phyloP scores from a whole-genome alignment of 2,797 vertebrate species.

The Syngnathus acus region DNA sequence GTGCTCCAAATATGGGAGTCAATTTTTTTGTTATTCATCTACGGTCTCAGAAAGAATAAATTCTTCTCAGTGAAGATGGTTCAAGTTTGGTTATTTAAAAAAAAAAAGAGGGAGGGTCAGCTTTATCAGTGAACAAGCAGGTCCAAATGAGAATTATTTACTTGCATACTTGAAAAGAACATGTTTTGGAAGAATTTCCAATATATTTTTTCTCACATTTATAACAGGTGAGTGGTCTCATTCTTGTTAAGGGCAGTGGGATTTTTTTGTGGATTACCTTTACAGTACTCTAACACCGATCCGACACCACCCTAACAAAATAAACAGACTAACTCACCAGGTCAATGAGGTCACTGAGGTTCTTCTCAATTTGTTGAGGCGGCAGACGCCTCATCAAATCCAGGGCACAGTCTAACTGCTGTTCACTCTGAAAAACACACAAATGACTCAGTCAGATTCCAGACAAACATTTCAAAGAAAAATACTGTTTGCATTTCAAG shows the following conservation, averaged over 20 bases:
- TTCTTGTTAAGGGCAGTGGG: not conserved
- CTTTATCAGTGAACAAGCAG: not conserved
- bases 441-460: not conserved
- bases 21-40: too few relatives aligned
- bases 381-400: conserved; percentile 99
- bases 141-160: not conserved
- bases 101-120: too few relatives aligned
- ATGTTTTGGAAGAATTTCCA: not conserved
- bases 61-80: not conserved
- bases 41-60: not conserved
- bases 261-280: not conserved
- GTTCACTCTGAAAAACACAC: conserved; percentile 79
- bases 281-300: not conserved
- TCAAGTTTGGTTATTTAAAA: not conserved
- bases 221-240: not conserved
- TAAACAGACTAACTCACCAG: conserved; percentile 74
- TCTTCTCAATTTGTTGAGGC: conserved; percentile 99
- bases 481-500: not conserved
- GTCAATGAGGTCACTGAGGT: conserved; percentile 99
- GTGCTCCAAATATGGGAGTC: too few relatives aligned
- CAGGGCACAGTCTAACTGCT: conserved; percentile 99
- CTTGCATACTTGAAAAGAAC: not conserved
- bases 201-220: not conserved
- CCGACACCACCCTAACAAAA: not conserved
- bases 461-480: not conserved